A percentile compares a stretch with the other conserved stretches of the same genome.
Conservation (phyloP, 2,888 invertebrate genomes). For the Phengaris alcon region DNA sequence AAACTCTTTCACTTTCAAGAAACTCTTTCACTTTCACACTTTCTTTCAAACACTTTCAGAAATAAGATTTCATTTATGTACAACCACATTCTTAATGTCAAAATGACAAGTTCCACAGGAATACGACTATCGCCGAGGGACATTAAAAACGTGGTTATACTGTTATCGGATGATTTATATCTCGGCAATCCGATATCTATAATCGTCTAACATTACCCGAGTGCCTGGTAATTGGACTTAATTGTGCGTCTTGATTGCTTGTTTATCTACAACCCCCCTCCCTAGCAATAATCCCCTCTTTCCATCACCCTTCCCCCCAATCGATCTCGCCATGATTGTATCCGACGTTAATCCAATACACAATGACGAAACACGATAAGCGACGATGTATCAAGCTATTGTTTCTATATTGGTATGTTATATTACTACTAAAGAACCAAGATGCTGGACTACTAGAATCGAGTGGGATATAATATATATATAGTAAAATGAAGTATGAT, state of each 20-base stretch:
- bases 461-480: too few species aligned
- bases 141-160: not conserved
- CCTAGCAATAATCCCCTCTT: not conserved
- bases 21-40: too few species aligned
- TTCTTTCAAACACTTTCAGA: too few species aligned
- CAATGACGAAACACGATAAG: slow-evolving; percentile 35
- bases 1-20: too few species aligned
- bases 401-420: not conserved
- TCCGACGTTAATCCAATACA: slow-evolving; percentile 34
- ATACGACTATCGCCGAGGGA: too few species aligned
- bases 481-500: too few species aligned
- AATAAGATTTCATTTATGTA: too few species aligned
- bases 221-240: slow-evolving; percentile 27
- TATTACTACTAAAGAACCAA: too few species aligned
- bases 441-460: too few species aligned
- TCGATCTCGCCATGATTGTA: slow-evolving; percentile 35
- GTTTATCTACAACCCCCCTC: slow-evolving; percentile 30
- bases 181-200: not conserved
- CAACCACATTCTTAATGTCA: too few species aligned
- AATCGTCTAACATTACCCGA: not conserved
- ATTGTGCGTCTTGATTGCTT: slow-evolving; percentile 36
- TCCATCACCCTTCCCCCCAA: not conserved
- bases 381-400: not conserved
- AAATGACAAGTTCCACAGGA: too few species aligned
- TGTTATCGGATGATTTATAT: not conserved